Conservation (phyloP, 1,140 invertebrate species). For the Dolichoris vasculosae region DNA sequence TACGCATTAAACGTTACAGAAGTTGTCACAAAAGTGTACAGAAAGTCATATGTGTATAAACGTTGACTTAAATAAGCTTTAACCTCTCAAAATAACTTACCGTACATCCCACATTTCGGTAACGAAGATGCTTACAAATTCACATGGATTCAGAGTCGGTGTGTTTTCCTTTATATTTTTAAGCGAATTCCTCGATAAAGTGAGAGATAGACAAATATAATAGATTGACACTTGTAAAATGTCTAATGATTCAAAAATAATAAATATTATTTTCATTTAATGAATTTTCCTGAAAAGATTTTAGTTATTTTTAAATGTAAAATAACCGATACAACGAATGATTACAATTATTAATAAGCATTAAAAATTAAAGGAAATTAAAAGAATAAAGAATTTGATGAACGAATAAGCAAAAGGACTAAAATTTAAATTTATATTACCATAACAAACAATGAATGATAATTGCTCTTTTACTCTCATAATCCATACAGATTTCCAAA, state of each 20-base stretch:
- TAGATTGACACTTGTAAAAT: not conserved
- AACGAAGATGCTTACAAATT: conserved; percentile 27
- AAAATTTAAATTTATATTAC: not conserved
- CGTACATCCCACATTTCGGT: conserved; percentile 26
- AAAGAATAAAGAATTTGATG: not conserved
- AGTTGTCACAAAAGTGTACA: conserved; percentile 44
- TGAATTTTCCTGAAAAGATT: not conserved
- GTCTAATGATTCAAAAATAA: not conserved
- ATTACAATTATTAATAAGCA: not conserved
- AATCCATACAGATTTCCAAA: not conserved
- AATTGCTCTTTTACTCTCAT: conserved; percentile 31
- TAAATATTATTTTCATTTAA: not conserved
- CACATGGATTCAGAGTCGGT: conserved; percentile 30
- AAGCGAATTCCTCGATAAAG: not conserved
- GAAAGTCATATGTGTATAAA: conserved; percentile 45
- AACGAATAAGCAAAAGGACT: not conserved
- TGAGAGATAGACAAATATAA: not conserved
- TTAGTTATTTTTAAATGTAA: not conserved
- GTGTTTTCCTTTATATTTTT: not conserved
- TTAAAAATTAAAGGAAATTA: not conserved
- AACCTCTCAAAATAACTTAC: conserved; percentile 52
- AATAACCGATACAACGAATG: not conserved
- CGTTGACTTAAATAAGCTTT: conserved; percentile 52
- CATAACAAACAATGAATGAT: not conserved
- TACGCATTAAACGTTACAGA: conserved; percentile 38